A percentile compares a stretch with the other conserved stretches of the same genome.
phyloP scores from a whole-genome alignment of 2,113 vertebrate genomes.

The Eolophus roseicapilla region DNA sequence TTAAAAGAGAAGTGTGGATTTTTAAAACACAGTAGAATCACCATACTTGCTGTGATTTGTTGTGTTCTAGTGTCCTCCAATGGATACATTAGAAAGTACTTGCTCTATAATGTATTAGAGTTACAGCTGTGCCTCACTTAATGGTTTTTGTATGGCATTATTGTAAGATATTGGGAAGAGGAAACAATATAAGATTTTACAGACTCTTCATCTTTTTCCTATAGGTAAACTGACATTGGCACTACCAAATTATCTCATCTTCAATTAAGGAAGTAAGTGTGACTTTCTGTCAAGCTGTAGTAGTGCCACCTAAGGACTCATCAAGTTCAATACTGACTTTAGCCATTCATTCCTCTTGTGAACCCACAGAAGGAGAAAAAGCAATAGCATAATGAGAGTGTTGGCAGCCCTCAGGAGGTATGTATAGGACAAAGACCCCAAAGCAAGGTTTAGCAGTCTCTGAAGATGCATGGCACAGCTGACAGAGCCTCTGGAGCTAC shows the following conservation, averaged over 20 bases:
- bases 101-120: neutral
- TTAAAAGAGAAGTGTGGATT: neutral
- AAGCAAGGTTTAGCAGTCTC: neutral
- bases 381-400: neutral
- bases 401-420: neutral
- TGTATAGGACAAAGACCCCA: neutral
- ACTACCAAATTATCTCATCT: neutral
- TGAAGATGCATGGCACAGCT: neutral
- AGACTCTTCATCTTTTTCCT: neutral
- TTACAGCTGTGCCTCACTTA: neutral
- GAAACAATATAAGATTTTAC: neutral
- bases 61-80: conserved; percentile 79
- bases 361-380: neutral
- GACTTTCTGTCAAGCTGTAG: neutral
- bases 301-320: neutral
- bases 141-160: neutral
- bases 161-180: neutral
- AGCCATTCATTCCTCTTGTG: neutral
- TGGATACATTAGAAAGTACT: conserved; percentile 72
- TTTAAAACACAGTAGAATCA: neutral
- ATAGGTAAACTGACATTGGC: neutral
- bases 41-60: conserved; percentile 31
- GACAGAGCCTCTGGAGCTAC: neutral
- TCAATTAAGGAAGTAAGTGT: neutral
- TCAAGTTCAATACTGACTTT: neutral